phyloP scores from a whole-genome alignment of 2,797 vertebrate species.

The Smutsia gigantea region DNA sequence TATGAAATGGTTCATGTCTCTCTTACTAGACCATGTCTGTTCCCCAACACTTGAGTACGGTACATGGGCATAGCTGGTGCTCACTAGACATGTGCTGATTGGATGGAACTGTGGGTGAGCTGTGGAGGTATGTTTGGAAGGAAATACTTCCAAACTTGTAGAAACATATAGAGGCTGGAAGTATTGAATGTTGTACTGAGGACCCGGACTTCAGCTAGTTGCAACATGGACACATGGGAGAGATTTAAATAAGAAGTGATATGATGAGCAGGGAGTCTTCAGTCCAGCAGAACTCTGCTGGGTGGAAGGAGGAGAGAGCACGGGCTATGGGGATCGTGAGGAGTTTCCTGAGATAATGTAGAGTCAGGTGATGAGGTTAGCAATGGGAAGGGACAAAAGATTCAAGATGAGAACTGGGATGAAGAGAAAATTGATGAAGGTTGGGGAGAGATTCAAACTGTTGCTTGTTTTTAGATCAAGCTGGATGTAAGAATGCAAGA shows the following conservation, averaged over 20 bases:
- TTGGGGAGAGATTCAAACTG: neutral
- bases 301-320: too few relatives aligned
- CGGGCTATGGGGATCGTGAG: neutral
- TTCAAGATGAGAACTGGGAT: neutral
- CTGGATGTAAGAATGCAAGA: neutral
- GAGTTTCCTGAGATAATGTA: neutral
- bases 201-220: neutral
- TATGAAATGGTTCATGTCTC: neutral
- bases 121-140: neutral
- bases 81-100: neutral
- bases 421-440: neutral
- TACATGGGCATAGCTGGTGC: neutral
- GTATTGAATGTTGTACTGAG: neutral
- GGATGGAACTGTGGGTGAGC: neutral
- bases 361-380: neutral
- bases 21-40: neutral
- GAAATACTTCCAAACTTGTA: neutral
- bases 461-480: neutral
- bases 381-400: neutral
- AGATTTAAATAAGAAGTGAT: neutral
- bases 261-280: neutral
- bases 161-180: neutral
- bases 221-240: neutral
- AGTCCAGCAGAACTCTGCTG: neutral
- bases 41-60: neutral